Percentiles rank a stretch among this genome's conserved stretches.
phyloP scores from a whole-genome alignment of 2,113 vertebrate species.

The Siniperca knerii region DNA sequence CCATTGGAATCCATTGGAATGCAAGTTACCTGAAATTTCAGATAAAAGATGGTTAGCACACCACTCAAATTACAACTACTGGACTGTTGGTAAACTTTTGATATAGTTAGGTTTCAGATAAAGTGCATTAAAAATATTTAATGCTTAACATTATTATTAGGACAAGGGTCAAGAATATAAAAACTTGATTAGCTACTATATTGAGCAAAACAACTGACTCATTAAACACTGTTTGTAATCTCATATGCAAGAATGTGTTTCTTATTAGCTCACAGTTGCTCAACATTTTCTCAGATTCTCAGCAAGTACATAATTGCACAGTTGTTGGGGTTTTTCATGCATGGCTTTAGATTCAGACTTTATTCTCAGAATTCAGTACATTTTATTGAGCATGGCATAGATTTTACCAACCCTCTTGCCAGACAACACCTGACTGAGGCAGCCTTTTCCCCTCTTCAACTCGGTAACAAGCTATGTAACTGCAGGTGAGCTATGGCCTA shows the following conservation, averaged over 20 bases:
- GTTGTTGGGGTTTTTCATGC: background rate
- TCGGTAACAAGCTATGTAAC: constrained; percentile 7
- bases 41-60: background rate
- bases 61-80: background rate
- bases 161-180: background rate
- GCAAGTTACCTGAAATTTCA: background rate
- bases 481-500: constrained; percentile 21
- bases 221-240: background rate
- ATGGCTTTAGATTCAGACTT: background rate
- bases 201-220: background rate
- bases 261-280: background rate
- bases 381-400: constrained; percentile 11
- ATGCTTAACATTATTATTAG: background rate
- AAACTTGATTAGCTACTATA: background rate
- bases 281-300: background rate
- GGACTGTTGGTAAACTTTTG: too few relatives aligned
- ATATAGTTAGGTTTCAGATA: background rate
- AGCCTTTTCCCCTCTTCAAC: background rate
- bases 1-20: too few relatives aligned
- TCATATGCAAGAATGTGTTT: background rate
- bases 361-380: background rate
- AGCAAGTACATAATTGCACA: background rate
- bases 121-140: background rate
- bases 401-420: background rate
- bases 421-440: constrained; percentile 3